Conservation (phyloP, 37 sponge, comb jelly and placozoan species). For the Oopsacas minuta region DNA sequence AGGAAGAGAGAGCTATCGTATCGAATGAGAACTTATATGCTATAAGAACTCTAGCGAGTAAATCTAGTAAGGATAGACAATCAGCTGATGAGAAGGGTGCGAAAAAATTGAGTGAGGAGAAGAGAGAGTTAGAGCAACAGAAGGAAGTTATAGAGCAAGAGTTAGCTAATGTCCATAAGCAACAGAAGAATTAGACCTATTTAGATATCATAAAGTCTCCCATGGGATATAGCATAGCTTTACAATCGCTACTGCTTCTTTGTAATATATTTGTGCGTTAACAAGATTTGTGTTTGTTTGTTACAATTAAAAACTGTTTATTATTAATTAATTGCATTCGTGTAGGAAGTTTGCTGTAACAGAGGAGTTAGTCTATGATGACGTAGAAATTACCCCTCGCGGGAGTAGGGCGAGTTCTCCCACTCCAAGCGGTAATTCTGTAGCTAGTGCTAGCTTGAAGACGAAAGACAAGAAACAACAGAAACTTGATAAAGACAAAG, state of each 20-base stretch:
- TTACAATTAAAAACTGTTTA: too few relatives aligned
- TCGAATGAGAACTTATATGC: not conserved
- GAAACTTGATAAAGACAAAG: not conserved
- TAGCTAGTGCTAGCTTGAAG: not conserved
- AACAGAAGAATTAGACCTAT: too few relatives aligned
- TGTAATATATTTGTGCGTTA: too few relatives aligned
- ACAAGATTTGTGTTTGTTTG: too few relatives aligned
- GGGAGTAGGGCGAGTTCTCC: not conserved
- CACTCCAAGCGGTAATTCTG: not conserved
- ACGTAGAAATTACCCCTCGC: not conserved
- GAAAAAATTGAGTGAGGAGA: slow-evolving; percentile 28
- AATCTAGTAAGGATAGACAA: not conserved
- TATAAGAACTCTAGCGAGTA: not conserved
- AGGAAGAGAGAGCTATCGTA: slow-evolving; percentile 3
- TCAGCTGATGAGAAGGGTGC: not conserved
- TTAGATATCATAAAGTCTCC: too few relatives aligned
- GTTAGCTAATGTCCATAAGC: too few relatives aligned
- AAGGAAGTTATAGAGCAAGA: slow-evolving; percentile 33
- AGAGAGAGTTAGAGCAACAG: slow-evolving; percentile 51
- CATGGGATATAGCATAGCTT: too few relatives aligned
- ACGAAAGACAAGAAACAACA: not conserved
- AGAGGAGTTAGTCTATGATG: not conserved
- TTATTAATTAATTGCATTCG: too few relatives aligned
- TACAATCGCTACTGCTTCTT: too few relatives aligned
- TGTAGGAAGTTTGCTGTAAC: too few relatives aligned